phyloP scores from a whole-genome alignment of 2,888 invertebrate genomes.

The Melanophora roralis region DNA sequence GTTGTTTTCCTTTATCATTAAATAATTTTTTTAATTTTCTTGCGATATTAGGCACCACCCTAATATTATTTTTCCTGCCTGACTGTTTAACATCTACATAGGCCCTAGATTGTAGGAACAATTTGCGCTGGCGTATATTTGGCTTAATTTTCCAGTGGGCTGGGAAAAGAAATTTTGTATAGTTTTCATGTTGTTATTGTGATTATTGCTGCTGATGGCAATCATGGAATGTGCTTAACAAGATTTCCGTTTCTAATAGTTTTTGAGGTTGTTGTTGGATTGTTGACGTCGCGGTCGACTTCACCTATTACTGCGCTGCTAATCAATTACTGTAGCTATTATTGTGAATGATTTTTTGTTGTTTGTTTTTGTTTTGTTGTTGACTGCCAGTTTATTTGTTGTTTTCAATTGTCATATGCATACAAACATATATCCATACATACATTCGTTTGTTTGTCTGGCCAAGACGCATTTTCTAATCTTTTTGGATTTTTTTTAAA shows the following conservation, averaged over 20 bases:
- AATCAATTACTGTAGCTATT: neutral
- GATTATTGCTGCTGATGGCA: conserved; percentile 2
- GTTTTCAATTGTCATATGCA: conserved; percentile 36
- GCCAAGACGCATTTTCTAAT: conserved; percentile 46
- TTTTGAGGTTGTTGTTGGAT: neutral
- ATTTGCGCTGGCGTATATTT: conserved; percentile 53
- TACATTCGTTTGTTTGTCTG: conserved; percentile 49
- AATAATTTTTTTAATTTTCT: too few relatives aligned
- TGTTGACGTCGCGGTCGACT: neutral
- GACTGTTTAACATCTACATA: neutral
- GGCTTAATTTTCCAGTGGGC: conserved; percentile 42
- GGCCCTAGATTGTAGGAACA: too few relatives aligned
- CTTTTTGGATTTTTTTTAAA: neutral
- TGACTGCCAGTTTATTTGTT: conserved; percentile 12
- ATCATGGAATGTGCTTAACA: conserved; percentile 10
- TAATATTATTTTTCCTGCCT: neutral
- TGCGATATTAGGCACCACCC: neutral
- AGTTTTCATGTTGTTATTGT: neutral
- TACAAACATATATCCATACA: too few relatives aligned
- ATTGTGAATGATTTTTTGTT: conserved; percentile 34
- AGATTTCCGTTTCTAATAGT: conserved; percentile 1
- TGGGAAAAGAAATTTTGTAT: conserved; percentile 45
- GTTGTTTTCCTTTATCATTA: too few relatives aligned
- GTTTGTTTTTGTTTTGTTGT: conserved; percentile 18
- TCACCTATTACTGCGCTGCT: conserved; percentile 4